Percentiles rank a stretch among this genome's conserved stretches.
These are phyloP conservation scores for Melinaea marsaeus DNA, from an alignment of 2,888 invertebrate species.

Conservation along the genomic window DNA sequence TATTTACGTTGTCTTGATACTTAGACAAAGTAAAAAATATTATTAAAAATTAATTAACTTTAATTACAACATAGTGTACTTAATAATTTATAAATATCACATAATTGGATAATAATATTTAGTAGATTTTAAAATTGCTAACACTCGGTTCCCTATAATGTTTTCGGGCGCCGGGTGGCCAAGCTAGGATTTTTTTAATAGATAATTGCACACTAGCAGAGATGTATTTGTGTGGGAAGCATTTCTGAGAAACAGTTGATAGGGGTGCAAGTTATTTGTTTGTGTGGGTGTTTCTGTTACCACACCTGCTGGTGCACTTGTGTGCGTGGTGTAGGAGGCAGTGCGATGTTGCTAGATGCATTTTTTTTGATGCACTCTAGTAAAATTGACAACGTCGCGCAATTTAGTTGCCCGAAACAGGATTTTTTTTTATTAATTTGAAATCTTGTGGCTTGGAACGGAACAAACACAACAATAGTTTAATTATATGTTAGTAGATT, in stretches of 20 bases:
- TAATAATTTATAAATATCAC: too few relatives aligned
- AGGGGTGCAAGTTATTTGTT: conserved; percentile 29
- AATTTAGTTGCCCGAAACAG: conserved; percentile 45
- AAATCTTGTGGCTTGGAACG: too few relatives aligned
- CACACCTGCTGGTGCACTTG: conserved; percentile 29
- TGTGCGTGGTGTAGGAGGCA: conserved; percentile 36
- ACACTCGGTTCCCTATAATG: conserved; percentile 41
- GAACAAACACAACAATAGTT: too few relatives aligned
- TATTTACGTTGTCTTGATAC: too few relatives aligned
- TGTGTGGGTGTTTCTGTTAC: conserved; percentile 30
- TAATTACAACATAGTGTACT: too few relatives aligned
- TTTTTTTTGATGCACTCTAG: conserved; percentile 57
- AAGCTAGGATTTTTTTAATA: conserved; percentile 51
- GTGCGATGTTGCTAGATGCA: conserved; percentile 69
- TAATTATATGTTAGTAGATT: too few relatives aligned
- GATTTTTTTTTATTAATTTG: conserved; percentile 1
- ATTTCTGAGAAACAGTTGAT: conserved; percentile 36
- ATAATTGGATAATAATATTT: not conserved
- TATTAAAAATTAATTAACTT: too few relatives aligned
- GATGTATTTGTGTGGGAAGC: conserved; percentile 29
- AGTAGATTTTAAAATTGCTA: conserved; percentile 28
- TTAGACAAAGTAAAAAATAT: too few relatives aligned
- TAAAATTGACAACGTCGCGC: conserved; percentile 73
- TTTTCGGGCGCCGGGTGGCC: conserved; percentile 45
- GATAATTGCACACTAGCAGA: conserved; percentile 38